A percentile compares a stretch with the other conserved stretches of the same genome.
These are phyloP conservation scores for Gymnodraco acuticeps DNA, from an alignment of 2,797 vertebrate species.

Conservation along the genomic window DNA sequence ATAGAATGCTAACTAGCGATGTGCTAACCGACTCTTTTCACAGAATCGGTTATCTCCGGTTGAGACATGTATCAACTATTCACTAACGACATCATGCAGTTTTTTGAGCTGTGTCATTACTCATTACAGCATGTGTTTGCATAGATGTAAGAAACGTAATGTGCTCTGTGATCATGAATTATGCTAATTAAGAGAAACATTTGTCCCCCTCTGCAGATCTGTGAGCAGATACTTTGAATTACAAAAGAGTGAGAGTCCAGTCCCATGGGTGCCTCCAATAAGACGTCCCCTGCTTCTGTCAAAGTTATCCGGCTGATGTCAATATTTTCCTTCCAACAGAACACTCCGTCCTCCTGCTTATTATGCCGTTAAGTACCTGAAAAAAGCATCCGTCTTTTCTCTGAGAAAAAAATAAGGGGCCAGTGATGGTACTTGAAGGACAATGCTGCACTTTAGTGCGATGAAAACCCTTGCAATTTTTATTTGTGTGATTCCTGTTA, in stretches of 20 bases:
- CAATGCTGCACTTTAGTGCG: not conserved
- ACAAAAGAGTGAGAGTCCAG: conserved; percentile 26
- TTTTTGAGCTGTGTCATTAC: not conserved
- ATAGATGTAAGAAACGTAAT: not conserved
- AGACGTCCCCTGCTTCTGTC: not conserved
- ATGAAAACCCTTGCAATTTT: conserved; percentile 4
- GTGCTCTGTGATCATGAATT: conserved; percentile 11
- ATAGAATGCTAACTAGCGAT: too few relatives aligned
- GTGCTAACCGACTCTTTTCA: too few relatives aligned
- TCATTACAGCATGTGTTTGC: not conserved
- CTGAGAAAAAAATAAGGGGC: not conserved
- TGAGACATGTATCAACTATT: not conserved
- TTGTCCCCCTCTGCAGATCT: not conserved
- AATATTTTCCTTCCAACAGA: conserved; percentile 29
- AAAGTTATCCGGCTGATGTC: conserved; percentile 25
- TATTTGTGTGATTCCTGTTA: not conserved
- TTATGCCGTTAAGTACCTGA: not conserved
- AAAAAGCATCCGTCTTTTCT: not conserved
- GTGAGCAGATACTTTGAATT: conserved; percentile 6
- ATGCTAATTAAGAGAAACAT: conserved; percentile 1
- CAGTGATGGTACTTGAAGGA: not conserved
- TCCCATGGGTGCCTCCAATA: not conserved
- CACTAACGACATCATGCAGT: not conserved
- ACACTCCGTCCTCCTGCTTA: not conserved
- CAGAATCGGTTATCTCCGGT: too few relatives aligned